phyloP scores from a whole-genome alignment of 2,113 vertebrate species.

The Empidonax alnorum region DNA sequence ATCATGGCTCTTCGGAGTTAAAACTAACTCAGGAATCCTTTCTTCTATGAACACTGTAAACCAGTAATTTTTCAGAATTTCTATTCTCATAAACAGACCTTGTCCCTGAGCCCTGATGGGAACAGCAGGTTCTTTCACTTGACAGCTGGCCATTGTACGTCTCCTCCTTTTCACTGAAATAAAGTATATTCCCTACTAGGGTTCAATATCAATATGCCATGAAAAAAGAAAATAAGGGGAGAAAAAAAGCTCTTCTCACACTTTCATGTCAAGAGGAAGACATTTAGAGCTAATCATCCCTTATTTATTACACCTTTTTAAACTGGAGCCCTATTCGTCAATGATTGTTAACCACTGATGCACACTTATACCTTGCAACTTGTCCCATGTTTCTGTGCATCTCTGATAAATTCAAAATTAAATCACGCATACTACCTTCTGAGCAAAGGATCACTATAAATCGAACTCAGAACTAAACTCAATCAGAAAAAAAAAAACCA shows the following conservation, averaged over 20 bases:
- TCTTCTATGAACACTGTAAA: background rate
- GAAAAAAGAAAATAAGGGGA: background rate
- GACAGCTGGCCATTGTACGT: background rate
- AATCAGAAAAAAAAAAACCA: background rate
- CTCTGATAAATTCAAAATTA: constrained; percentile 15
- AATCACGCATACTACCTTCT: constrained; percentile 5
- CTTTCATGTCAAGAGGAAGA: background rate
- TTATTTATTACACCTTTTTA: constrained; percentile 32
- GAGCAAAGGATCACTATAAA: background rate
- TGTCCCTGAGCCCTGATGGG: background rate
- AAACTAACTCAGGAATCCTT: background rate
- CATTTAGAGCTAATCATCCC: background rate
- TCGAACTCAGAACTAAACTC: background rate
- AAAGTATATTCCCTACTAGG: background rate
- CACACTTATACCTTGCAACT: background rate
- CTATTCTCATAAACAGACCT: background rate
- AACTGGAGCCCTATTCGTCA: background rate
- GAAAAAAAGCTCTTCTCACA: background rate
- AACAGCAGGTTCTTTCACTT: background rate
- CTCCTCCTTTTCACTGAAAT: background rate
- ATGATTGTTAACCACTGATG: background rate
- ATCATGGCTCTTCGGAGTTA: background rate
- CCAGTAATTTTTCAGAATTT: background rate
- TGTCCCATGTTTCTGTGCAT: background rate
- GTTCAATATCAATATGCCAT: background rate